Conservation (phyloP, 2,888 invertebrate genomes). For the Crocallis elinguaria region DNA sequence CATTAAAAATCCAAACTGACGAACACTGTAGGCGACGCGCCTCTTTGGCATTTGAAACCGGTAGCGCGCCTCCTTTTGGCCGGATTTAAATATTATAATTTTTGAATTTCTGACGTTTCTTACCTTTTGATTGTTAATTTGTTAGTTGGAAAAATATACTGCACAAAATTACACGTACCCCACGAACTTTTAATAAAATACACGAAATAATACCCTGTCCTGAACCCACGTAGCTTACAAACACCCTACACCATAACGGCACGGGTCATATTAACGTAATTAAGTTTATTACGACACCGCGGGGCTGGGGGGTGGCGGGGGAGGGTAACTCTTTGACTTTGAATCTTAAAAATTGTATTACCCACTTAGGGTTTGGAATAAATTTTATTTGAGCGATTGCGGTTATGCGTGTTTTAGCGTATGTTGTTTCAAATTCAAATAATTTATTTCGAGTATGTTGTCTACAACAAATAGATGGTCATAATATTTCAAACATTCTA, state of each 20-base stretch:
- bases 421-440: conserved; percentile 20
- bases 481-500: too few relatives aligned
- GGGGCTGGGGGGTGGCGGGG: conserved; percentile 28
- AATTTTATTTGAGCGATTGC: conserved; percentile 43
- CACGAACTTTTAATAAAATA: too few relatives aligned
- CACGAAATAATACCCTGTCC: too few relatives aligned
- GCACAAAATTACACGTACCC: too few relatives aligned
- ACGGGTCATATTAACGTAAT: conserved; percentile 76
- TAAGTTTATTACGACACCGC: conserved; percentile 73
- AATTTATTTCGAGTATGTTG: conserved; percentile 12
- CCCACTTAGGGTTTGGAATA: conserved; percentile 54
- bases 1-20: conserved; percentile 26
- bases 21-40: too few relatives aligned
- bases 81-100: too few relatives aligned
- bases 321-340: conserved; percentile 69
- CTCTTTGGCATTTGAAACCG: too few relatives aligned
- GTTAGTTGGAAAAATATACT: too few relatives aligned
- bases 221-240: too few relatives aligned
- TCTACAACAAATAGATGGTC: background rate
- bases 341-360: conserved; percentile 74
- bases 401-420: conserved; percentile 6
- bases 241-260: conserved; percentile 55
- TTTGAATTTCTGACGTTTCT: too few relatives aligned
- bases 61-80: too few relatives aligned
- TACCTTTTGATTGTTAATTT: too few relatives aligned